Conservation (phyloP, 64 coral and sea anemone genomes). For the Stichodactyla mertensii region DNA sequence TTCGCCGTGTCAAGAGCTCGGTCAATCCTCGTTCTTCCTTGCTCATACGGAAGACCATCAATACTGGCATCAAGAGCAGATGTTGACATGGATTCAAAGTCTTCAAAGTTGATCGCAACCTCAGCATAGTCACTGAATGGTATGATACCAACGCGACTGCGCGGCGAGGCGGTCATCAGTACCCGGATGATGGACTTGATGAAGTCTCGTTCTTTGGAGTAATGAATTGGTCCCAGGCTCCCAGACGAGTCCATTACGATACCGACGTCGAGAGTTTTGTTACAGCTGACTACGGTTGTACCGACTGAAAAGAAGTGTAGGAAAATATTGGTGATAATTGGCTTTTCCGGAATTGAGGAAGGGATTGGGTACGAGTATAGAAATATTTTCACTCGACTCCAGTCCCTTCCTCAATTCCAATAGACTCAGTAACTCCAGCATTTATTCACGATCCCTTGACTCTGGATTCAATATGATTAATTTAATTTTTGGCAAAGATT, state of each 20-base stretch:
- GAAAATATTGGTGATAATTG: no score
- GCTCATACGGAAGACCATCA: constrained; percentile 49
- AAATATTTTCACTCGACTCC: no score
- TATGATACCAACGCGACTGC: constrained; percentile 66
- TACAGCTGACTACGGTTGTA: constrained; percentile 61
- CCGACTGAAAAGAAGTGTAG: constrained; percentile 24
- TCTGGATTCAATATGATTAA: no score
- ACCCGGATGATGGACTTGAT: constrained; percentile 66
- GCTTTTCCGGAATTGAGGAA: no score
- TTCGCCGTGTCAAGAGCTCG: constrained; percentile 47
- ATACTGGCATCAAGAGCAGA: constrained; percentile 48
- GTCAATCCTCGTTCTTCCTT: constrained; percentile 76
- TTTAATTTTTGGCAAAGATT: no score
- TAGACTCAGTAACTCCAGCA: no score
- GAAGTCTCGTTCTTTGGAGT: constrained; percentile 72
- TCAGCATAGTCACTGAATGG: constrained; percentile 68
- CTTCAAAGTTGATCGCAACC: constrained; percentile 48
- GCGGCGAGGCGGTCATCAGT: constrained; percentile 46
- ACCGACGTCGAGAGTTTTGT: constrained; percentile 62
- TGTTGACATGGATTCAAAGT: constrained; percentile 44
- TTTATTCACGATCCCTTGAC: no score
- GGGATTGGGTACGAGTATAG: no score
- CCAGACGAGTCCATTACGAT: constrained; percentile 81
- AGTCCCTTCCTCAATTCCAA: no score
- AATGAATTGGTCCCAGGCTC: constrained; percentile 53